Evolutionary conservation across 2,113 vertebrate genomes (phyloP), one percentile per base, ranked within the genome.

Genomic region (Vulpes lagopus): DNA sequence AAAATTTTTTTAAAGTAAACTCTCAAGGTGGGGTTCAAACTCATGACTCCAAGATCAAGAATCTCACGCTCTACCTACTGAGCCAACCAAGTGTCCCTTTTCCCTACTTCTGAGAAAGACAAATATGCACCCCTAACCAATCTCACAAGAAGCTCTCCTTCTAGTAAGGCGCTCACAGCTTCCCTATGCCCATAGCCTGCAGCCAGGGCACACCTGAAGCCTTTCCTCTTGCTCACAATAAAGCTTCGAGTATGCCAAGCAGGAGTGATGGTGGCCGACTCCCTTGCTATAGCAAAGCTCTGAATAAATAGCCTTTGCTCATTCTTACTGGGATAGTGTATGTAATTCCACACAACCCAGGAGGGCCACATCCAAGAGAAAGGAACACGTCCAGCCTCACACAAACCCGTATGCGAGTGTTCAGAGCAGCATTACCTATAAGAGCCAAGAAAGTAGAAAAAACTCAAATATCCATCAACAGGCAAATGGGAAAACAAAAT

Each of bases 401-500:
- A 53, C 49, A 91, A 60, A 69, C 65, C 53, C 25, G 27, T 11
- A 73, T 0, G 3, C 1, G 20, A 60, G 43, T 8, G n/a, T 82
- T 38, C 17, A 6, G 6, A 55, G 6, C 4, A 73, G 11, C 89
- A 43, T 4, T 14, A n/a, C 2, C 12, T 11, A 5, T 14, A n/a
- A 62, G 0, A 19, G 11, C 65, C 8, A 9, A 38, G 49, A 74
- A 64, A 65, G 1, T 55, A 76, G 23, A 55, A 23, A 23, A 9
- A 81, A 32, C 32, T 11, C 76, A 38, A 62, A 89, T 4, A 43
- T 17, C 78, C 76, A 23, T 20, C 76, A 7, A 2, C 0, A 1
- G 17, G 62, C 4, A 49, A 43, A 64, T 3, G 0, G 19, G 19
- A 19, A 62, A 9, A 32, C 65, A 6, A 25, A 62, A 14, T 1